Evolutionary conservation across 2,888 invertebrate genomes (phyloP).

Genomic region (Synanthedon vespiformis): DNA sequence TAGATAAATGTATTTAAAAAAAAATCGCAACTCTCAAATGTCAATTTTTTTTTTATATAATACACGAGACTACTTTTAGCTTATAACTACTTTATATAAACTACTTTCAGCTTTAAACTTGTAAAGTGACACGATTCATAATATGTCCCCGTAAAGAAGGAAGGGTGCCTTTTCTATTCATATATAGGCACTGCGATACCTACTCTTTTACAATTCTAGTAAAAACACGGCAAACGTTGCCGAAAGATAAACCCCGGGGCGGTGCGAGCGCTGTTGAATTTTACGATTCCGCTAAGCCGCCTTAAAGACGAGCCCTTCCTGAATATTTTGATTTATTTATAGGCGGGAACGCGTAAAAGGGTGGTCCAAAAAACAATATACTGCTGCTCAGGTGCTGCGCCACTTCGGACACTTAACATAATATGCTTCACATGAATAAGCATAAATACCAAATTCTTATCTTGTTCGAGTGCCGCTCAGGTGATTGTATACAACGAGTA

Average conservation of each 20-base stretch:
- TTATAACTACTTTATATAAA: conserved; percentile 18
- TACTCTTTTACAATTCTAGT: conserved; percentile 62
- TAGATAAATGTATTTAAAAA: too few species aligned
- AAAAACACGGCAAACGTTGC: conserved; percentile 57
- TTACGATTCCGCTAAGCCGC: conserved; percentile 70
- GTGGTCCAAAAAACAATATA: conserved; percentile 64
- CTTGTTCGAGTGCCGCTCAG: not conserved
- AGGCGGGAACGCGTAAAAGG: conserved; percentile 64
- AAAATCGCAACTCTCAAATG: too few species aligned
- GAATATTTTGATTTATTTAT: conserved; percentile 72
- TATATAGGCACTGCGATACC: conserved; percentile 40
- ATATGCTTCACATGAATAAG: conserved; percentile 36
- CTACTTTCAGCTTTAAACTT: conserved; percentile 52
- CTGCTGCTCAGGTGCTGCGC: conserved; percentile 34
- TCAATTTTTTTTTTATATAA: too few species aligned
- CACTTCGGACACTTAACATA: conserved; percentile 42
- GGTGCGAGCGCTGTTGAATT: conserved; percentile 65
- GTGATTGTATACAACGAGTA: not conserved
- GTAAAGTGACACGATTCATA: conserved; percentile 49
- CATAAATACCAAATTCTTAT: conserved; percentile 6
- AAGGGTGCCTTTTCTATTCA: conserved; percentile 59
- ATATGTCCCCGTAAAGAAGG: conserved; percentile 52
- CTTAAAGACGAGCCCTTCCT: conserved; percentile 68
- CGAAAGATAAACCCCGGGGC: conserved; percentile 61
- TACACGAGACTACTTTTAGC: too few species aligned